phyloP scores from a whole-genome alignment of 2,113 vertebrate genomes.

The Engraulis encrasicolus region DNA sequence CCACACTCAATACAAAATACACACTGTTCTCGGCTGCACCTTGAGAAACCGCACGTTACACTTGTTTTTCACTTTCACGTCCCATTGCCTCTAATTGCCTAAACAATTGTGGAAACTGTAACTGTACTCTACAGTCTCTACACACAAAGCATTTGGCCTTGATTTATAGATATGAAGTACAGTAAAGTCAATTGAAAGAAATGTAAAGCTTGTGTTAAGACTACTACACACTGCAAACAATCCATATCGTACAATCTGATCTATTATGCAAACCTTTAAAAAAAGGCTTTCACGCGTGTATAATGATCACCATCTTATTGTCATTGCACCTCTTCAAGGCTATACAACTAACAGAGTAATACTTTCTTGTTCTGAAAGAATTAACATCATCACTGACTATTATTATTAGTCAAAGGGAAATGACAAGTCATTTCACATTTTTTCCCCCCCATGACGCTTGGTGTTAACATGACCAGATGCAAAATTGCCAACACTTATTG shows the following conservation, averaged over 20 bases:
- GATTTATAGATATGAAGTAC: neutral
- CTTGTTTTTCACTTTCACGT: constrained; percentile 60
- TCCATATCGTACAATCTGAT: no score
- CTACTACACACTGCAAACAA: no score
- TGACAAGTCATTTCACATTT: constrained; percentile 37
- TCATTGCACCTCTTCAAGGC: neutral
- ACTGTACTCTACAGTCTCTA: neutral
- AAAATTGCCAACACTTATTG: constrained; percentile 33
- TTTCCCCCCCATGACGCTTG: constrained; percentile 23
- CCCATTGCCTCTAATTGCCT: constrained; percentile 50
- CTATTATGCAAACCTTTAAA: neutral
- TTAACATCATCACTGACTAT: constrained; percentile 26
- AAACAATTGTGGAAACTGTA: constrained; percentile 26
- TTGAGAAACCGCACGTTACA: constrained; percentile 58
- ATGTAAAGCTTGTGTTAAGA: no score
- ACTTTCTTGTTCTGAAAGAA: constrained; percentile 27
- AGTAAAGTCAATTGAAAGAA: neutral
- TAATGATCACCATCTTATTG: neutral
- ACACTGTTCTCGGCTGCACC: constrained; percentile 64
- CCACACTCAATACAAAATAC: constrained; percentile 9
- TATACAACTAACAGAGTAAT: neutral
- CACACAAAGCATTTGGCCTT: neutral
- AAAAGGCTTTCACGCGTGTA: neutral
- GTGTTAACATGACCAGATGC: constrained; percentile 24
- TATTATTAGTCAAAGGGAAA: constrained; percentile 35